These are phyloP conservation scores for Drosophila ambigua DNA, from an alignment of 1,140 invertebrate species.

Conservation along the genomic window DNA sequence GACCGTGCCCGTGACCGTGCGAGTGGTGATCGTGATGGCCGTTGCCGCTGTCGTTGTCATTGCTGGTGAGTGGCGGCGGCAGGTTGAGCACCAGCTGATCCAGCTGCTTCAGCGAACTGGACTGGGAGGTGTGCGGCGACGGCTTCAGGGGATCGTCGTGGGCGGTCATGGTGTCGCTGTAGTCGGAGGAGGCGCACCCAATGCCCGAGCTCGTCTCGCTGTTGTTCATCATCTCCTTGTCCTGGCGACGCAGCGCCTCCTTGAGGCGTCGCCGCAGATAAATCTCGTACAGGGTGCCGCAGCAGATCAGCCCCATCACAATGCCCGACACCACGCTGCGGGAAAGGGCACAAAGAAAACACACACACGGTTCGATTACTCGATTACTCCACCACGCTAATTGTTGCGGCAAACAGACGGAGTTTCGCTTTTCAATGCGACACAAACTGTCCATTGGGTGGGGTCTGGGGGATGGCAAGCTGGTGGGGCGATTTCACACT, in stretches of 20 bases:
- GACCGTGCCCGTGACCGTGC: slow-evolving; percentile 60
- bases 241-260: slow-evolving; percentile 69
- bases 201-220: slow-evolving; percentile 83
- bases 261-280: slow-evolving; percentile 84
- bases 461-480: background rate
- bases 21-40: slow-evolving; percentile 83
- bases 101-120: slow-evolving; percentile 73
- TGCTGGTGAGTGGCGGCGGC: slow-evolving; percentile 54
- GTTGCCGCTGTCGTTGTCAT: slow-evolving; percentile 67
- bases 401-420: slow-evolving; percentile 4
- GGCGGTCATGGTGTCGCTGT: slow-evolving; percentile 74
- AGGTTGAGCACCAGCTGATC: slow-evolving; percentile 75
- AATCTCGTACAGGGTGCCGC: slow-evolving; percentile 87
- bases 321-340: slow-evolving; percentile 86
- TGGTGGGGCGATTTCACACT: slow-evolving; percentile 14
- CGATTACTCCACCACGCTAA: slow-evolving; percentile 26
- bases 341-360: slow-evolving; percentile 4
- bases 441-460: slow-evolving; percentile 12
- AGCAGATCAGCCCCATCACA: slow-evolving; percentile 86
- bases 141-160: slow-evolving; percentile 67
- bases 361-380: slow-evolving; percentile 26
- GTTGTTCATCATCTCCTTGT: slow-evolving; percentile 82
- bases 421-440: slow-evolving; percentile 42
- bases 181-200: slow-evolving; percentile 84
- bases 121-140: slow-evolving; percentile 46